Conservation (phyloP, 1,140 invertebrate species). For the Euwallacea similis region DNA sequence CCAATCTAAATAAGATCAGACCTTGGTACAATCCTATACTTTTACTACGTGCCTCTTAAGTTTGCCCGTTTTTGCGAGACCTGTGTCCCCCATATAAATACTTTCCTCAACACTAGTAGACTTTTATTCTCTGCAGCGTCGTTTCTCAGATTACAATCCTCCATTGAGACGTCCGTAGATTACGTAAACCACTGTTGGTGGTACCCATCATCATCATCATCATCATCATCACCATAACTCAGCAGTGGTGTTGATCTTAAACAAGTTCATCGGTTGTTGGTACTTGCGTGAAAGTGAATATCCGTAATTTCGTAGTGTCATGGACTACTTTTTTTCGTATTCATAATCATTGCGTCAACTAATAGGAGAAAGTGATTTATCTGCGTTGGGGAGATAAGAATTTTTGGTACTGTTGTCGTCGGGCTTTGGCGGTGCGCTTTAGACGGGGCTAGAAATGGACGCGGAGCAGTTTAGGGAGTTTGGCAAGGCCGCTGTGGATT, state of each 20-base stretch:
- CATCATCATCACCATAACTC: too few species aligned
- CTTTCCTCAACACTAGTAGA: constrained; percentile 12
- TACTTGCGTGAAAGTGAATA: constrained; percentile 20
- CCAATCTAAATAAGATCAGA: not conserved
- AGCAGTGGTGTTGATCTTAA: too few species aligned
- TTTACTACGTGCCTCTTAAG: not conserved
- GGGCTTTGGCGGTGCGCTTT: too few species aligned
- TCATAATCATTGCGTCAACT: constrained; percentile 8
- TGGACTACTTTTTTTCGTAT: constrained; percentile 26
- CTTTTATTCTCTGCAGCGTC: constrained; percentile 6
- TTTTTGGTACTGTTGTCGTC: constrained; percentile 2
- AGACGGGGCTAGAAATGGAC: constrained; percentile 60
- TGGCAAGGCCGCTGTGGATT: constrained; percentile 74
- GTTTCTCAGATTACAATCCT: not conserved
- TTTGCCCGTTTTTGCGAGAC: not conserved
- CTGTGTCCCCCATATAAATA: constrained; percentile 20
- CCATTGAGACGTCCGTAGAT: too few species aligned
- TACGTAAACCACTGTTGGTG: too few species aligned
- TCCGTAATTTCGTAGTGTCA: constrained; percentile 12
- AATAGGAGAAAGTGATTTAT: constrained; percentile 24
- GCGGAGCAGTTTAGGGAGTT: constrained; percentile 70
- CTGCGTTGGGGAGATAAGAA: not conserved
- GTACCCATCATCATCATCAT: too few species aligned
- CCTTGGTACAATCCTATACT: not conserved
- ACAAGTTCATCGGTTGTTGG: not conserved